These are phyloP conservation scores for Pseudorasbora parva DNA, from an alignment of 2,113 vertebrate species.

Conservation along the genomic window DNA sequence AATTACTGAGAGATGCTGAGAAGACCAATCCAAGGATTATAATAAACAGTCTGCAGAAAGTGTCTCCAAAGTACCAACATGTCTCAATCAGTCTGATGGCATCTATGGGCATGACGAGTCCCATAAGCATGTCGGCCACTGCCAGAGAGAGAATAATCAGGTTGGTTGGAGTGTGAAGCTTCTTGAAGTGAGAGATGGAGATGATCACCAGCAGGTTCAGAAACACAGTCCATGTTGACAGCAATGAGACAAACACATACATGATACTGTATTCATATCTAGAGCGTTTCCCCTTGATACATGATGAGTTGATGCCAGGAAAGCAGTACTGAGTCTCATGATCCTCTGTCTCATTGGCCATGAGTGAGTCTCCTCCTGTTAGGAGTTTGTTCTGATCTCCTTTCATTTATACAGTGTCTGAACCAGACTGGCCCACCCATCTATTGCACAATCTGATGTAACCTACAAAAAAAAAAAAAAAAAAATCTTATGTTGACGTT, in stretches of 20 bases:
- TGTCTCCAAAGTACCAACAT: conserved; percentile 66
- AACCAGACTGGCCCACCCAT: conserved; percentile 4
- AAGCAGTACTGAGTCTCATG: no score
- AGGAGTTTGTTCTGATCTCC: background rate
- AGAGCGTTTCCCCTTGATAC: no score
- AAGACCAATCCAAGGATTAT: no score
- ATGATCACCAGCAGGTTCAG: conserved; percentile 49
- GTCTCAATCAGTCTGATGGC: conserved; percentile 30
- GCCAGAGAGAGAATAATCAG: conserved; percentile 17
- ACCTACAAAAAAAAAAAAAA: no score
- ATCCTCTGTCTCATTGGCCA: no score
- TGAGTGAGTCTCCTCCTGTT: no score
- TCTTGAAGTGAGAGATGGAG: conserved; percentile 66
- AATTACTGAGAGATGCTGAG: conserved; percentile 48
- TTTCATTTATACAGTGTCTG: conserved; percentile 1
- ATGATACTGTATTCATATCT: no score
- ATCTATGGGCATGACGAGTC: conserved; percentile 80
- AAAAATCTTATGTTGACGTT: no score
- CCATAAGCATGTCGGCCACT: background rate
- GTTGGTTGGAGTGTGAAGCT: conserved; percentile 70
- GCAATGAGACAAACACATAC: background rate
- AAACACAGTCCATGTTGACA: conserved; percentile 20
- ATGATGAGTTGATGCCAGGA: no score
- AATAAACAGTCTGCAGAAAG: background rate
- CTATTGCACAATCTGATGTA: background rate